These are phyloP conservation scores for Drosophila mettleri DNA, from an alignment of 2,888 invertebrate species.

Conservation along the genomic window DNA sequence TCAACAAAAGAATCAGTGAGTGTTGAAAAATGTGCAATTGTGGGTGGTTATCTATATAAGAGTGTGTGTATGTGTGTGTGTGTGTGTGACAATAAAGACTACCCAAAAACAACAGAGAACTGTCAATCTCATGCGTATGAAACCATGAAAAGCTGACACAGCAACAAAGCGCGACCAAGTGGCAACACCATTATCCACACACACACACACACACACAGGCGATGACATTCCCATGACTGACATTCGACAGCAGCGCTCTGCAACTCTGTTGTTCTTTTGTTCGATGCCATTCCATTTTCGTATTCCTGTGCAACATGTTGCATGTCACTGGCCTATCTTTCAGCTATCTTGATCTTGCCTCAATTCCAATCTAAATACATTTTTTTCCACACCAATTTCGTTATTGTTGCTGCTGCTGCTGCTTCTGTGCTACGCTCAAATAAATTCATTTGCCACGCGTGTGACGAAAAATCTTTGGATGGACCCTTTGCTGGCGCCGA, in stretches of 20 bases:
- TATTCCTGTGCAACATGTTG: constrained; percentile 37
- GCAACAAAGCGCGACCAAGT: constrained; percentile 49
- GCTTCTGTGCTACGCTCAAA: constrained; percentile 50
- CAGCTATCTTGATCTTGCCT: constrained; percentile 69
- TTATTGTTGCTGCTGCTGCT: constrained; percentile 36
- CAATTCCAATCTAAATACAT: constrained; percentile 52
- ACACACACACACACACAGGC: neutral
- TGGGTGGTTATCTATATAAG: constrained; percentile 7
- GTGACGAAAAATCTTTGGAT: constrained; percentile 19
- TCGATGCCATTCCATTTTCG: constrained; percentile 22
- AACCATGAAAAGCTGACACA: constrained; percentile 74
- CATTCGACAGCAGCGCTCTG: constrained; percentile 40
- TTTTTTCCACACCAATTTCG: constrained; percentile 21
- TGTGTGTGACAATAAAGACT: constrained; percentile 38
- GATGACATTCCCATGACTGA: constrained; percentile 33
- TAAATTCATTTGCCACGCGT: constrained; percentile 33
- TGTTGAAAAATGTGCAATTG: constrained; percentile 63
- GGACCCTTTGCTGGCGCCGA: constrained; percentile 1
- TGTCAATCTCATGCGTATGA: constrained; percentile 82
- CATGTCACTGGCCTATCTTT: constrained; percentile 39
- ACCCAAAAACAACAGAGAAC: constrained; percentile 50
- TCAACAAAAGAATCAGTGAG: constrained; percentile 73
- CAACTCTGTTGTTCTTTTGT: constrained; percentile 43
- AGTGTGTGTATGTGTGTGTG: constrained; percentile 28
- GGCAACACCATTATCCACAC: constrained; percentile 26